Conservation (phyloP, 2,797 vertebrate species). For the Limosa lapponica region DNA sequence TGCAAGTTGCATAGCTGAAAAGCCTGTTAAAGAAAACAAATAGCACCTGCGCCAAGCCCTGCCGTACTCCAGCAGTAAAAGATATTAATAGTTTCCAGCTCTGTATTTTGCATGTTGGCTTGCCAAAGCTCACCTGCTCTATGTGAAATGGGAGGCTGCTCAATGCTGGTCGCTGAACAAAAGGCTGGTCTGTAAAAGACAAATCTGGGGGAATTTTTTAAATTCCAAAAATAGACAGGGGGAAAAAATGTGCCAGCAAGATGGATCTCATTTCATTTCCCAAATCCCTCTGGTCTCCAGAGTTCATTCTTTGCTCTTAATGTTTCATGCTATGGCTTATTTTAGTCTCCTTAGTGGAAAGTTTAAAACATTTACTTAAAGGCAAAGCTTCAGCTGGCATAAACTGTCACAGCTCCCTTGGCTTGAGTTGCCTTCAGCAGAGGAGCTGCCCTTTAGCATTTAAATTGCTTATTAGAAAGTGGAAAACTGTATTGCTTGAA, state of each 20-base stretch:
- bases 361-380: conserved; percentile 68
- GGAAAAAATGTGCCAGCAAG: conserved; percentile 44
- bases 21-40: conserved; percentile 45
- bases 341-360: conserved; percentile 70
- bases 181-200: conserved; percentile 47
- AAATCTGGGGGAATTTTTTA: conserved; percentile 55
- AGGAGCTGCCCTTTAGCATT: conserved; percentile 46
- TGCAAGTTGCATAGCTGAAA: background rate
- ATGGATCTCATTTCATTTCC: conserved; percentile 69
- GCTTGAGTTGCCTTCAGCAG: conserved; percentile 5
- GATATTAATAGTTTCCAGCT: conserved; percentile 55
- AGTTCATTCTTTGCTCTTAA: conserved; percentile 68
- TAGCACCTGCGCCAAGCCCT: conserved; percentile 23
- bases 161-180: background rate
- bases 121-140: conserved; percentile 62
- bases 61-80: background rate
- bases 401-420: conserved; percentile 52
- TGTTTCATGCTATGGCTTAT: conserved; percentile 71
- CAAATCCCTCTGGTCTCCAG: conserved; percentile 66
- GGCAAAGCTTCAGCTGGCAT: conserved; percentile 63
- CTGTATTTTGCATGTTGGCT: background rate
- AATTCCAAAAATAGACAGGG: conserved; percentile 69
- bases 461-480: conserved; percentile 40
- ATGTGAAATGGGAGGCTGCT: background rate
- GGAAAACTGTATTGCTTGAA: conserved; percentile 41